These are phyloP conservation scores for Pholis gunnellus DNA, from an alignment of 2,113 vertebrate species.

Conservation along the genomic window DNA sequence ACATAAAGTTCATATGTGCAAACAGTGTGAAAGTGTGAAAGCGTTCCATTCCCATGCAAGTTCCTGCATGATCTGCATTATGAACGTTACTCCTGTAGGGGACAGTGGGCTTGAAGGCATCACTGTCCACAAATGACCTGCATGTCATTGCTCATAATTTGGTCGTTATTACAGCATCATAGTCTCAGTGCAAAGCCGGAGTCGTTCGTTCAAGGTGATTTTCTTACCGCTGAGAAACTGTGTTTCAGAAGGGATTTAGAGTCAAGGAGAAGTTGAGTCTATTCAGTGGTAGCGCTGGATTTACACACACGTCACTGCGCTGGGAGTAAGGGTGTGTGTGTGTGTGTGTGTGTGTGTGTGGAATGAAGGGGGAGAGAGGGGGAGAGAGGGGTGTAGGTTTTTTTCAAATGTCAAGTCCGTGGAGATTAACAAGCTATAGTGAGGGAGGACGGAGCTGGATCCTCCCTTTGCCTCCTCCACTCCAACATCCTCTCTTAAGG, in stretches of 20 bases:
- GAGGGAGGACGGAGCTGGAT: constrained; percentile 51
- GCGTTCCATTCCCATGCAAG: not conserved
- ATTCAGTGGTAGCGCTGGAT: constrained; percentile 63
- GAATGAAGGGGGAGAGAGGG: constrained; percentile 23
- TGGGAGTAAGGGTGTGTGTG: constrained; percentile 34
- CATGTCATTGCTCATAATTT: constrained; percentile 46
- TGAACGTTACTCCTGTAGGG: constrained; percentile 14
- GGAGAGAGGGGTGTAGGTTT: constrained; percentile 59
- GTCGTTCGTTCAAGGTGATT: constrained; percentile 69
- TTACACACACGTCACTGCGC: constrained; percentile 67
- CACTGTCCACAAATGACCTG: constrained; percentile 32
- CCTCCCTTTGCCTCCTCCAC: constrained; percentile 34
- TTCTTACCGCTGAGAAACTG: constrained; percentile 56
- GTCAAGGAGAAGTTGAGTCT: constrained; percentile 66
- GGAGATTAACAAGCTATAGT: constrained; percentile 74
- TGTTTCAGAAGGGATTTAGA: constrained; percentile 72
- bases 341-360: not conserved
- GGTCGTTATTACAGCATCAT: constrained; percentile 23
- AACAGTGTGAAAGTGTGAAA: not conserved
- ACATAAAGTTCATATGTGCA: not conserved
- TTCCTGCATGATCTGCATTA: constrained; percentile 15
- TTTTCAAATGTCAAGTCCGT: constrained; percentile 80
- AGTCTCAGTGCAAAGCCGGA: constrained; percentile 38
- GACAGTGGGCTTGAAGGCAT: constrained; percentile 40
- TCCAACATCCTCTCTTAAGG: constrained; percentile 33